Evolutionary conservation across 37 sponge, comb jelly and placozoan genomes (phyloP), one percentile per base, ranked within the genome.

Genomic region (Halichondria panicea): DNA sequence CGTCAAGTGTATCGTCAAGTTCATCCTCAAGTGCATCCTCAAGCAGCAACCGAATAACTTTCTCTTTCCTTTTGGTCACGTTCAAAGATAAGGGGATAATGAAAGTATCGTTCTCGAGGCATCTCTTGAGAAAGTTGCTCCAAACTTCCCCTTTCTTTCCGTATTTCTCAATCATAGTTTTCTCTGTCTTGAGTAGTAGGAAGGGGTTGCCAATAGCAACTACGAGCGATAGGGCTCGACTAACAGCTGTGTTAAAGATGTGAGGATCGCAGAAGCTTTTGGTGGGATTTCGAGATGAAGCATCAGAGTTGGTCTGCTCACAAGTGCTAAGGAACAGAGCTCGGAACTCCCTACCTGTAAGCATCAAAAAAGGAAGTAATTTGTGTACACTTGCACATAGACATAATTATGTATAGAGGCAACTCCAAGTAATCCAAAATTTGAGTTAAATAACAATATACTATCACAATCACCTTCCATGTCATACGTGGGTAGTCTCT

Each of bases 231-330:
- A 70, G 65, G 50, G 90, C 79, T 45, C 90, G 54, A 28, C 80
- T 89, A 59, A 89, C 45, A 56, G 76, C 86, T 42, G 90, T 89
- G 65, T 84, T 89, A 43, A 89, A 84, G 22, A 89, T 75, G 36
- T n/a, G 67, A 13, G 60, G 85, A 70, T 79, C 86, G 58, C 70
- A 69, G 32, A 89, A 56, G 66, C 86, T 81, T 52, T 80, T 89
- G 1, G 86, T 89, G 0, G 90, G 72, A 53, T 89, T 80, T 22
- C 68, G 53, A 11, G 63, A 71, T 1, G 18, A 46, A 2, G 86
- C 85, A 75, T 79, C 76, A 27, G 27, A 18, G 11, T 69, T 32
- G 18, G 66, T 59, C 41, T 76, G 76, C 45, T 89, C 90, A 21
- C 70, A 68, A 15, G 90, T 84, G 36, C 86, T 83, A 39, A 89